phyloP scores from a whole-genome alignment of 2,797 vertebrate species.

The Rhinichthys osculus region DNA sequence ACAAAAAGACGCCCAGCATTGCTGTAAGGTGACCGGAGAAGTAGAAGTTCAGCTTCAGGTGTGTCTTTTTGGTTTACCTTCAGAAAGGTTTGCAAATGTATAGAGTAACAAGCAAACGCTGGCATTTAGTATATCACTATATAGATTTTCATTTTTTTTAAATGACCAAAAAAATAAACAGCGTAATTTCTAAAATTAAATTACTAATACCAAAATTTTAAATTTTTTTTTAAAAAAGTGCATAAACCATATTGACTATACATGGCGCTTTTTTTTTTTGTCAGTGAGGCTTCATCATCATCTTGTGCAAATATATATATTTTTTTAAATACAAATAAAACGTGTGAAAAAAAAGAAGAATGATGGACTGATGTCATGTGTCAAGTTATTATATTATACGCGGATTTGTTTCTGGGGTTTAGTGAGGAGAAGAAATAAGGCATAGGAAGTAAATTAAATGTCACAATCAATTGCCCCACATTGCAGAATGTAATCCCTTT shows the following conservation, averaged over 20 bases:
- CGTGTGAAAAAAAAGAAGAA: neutral
- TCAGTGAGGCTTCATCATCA: too few relatives aligned
- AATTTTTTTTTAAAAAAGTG: neutral
- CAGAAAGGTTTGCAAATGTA: slow-evolving; percentile 10
- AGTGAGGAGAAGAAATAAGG: slow-evolving; percentile 29
- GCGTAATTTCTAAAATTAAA: neutral
- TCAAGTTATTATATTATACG: slow-evolving; percentile 44
- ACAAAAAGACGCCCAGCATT: neutral
- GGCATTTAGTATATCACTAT: neutral
- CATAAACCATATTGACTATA: neutral
- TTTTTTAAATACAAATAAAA: neutral
- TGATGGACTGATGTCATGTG: neutral
- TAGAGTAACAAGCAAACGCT: neutral
- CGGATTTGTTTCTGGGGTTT: slow-evolving; percentile 20
- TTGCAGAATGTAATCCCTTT: slow-evolving; percentile 43
- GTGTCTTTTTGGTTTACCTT: slow-evolving; percentile 1
- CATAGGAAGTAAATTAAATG: slow-evolving; percentile 51
- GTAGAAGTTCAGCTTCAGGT: slow-evolving; percentile 9
- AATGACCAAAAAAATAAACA: too few relatives aligned
- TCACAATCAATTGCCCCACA: slow-evolving; percentile 42
- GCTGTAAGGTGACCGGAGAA: slow-evolving; percentile 14
- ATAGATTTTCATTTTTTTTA: neutral
- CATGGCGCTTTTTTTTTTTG: too few relatives aligned
- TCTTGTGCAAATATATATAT: neutral
- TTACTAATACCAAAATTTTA: neutral